Evolutionary conservation across 2,113 vertebrate genomes (phyloP).

Genomic region (Zosterops borbonicus): DNA sequence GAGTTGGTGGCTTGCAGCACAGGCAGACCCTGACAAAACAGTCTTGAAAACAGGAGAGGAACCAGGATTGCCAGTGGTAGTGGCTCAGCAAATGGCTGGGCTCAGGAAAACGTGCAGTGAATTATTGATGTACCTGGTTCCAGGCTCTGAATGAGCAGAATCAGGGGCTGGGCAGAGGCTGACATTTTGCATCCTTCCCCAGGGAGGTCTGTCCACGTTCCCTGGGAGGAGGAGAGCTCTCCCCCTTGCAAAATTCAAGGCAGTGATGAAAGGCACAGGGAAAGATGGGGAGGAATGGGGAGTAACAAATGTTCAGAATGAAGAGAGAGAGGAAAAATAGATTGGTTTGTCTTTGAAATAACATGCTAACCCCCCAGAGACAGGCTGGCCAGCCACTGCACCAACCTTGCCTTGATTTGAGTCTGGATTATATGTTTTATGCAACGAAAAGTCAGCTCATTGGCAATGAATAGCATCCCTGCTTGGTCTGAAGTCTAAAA

Average conservation of each 20-base stretch:
- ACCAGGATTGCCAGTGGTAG: not conserved
- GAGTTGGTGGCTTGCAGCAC: rapidly evolving
- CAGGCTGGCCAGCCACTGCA: not conserved
- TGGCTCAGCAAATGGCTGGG: not conserved
- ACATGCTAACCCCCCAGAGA: conserved; percentile 21
- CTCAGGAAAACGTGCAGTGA: conserved; percentile 29
- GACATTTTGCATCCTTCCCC: conserved; percentile 43
- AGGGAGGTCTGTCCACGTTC: not conserved
- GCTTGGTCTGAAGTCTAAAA: conserved; percentile 30
- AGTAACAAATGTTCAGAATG: not conserved
- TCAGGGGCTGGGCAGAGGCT: conserved; percentile 1
- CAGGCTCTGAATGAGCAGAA: conserved; percentile 42
- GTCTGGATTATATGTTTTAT: conserved; percentile 53
- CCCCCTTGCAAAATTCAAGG: not conserved
- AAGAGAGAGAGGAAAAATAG: conserved; percentile 12
- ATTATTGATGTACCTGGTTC: conserved; percentile 50
- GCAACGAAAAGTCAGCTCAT: conserved; percentile 35
- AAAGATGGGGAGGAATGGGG: not conserved
- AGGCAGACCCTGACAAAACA: not conserved
- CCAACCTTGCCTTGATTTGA: conserved; percentile 46
- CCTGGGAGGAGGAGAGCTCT: not conserved
- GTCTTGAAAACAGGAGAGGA: not conserved
- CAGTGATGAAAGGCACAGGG: not conserved
- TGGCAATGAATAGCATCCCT: conserved; percentile 38
- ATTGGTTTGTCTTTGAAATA: conserved; percentile 56